phyloP scores from a whole-genome alignment of 2,797 vertebrate genomes.

The Tapera naevia region DNA sequence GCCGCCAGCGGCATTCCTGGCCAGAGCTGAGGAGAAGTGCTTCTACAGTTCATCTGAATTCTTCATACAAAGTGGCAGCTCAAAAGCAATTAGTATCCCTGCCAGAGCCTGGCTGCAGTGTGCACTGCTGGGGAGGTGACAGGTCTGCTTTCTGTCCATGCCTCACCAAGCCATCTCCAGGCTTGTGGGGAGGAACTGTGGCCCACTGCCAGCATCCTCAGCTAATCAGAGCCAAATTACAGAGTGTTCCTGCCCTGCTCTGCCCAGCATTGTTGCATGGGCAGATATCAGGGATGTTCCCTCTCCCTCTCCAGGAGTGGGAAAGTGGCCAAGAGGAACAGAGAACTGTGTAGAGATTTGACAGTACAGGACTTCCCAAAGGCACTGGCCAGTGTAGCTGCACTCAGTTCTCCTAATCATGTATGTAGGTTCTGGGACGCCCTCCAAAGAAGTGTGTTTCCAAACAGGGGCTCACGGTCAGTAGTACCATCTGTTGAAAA shows the following conservation, averaged over 20 bases:
- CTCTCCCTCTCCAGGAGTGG: neutral
- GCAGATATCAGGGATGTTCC: neutral
- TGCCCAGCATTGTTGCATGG: accelerated
- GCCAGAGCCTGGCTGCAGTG: neutral
- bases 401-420: neutral
- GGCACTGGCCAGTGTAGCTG: accelerated
- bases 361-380: neutral
- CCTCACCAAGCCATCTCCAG: accelerated
- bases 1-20: neutral
- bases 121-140: neutral
- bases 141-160: neutral
- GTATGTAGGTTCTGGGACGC: neutral
- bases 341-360: neutral
- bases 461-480: neutral
- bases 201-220: neutral
- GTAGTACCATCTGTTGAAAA: neutral
- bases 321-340: neutral
- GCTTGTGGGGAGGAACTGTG: neutral
- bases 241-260: neutral
- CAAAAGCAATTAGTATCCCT: neutral
- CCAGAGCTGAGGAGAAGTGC: neutral
- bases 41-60: neutral
- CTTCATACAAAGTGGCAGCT: neutral
- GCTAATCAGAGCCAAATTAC: neutral
- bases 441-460: neutral